Percentiles rank a stretch among this genome's conserved stretches.
phyloP scores from a whole-genome alignment of 2,888 invertebrate genomes.

The Drosophila prolongata region DNA sequence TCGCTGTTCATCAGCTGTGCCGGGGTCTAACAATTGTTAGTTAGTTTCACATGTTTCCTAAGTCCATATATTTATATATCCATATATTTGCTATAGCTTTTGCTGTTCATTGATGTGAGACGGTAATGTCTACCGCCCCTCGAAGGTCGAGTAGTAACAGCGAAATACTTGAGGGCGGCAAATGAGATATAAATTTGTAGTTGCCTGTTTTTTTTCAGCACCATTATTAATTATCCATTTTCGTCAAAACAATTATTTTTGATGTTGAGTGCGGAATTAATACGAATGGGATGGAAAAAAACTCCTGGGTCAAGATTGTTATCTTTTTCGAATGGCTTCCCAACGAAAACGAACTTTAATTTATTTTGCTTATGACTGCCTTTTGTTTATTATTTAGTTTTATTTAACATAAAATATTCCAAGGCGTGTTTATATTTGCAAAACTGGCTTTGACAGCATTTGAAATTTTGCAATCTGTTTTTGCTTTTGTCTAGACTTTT shows the following conservation, averaged over 20 bases:
- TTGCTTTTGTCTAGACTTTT: conserved; percentile 29
- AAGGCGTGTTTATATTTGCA: conserved; percentile 33
- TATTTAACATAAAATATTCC: conserved; percentile 39
- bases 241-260: conserved; percentile 38
- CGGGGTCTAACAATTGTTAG: conserved; percentile 38
- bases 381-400: conserved; percentile 41
- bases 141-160: conserved; percentile 59
- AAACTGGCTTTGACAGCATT: conserved; percentile 31
- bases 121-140: conserved; percentile 71
- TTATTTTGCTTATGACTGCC: conserved; percentile 34
- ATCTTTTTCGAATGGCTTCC: conserved; percentile 8
- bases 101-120: conserved; percentile 68
- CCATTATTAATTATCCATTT: conserved; percentile 40
- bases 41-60: conserved; percentile 49
- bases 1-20: conserved; percentile 56
- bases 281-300: conserved; percentile 14
- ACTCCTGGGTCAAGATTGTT: conserved; percentile 13
- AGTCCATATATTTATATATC: conserved; percentile 15
- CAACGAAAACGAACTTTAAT: conserved; percentile 14
- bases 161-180: conserved; percentile 66
- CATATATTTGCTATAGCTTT: conserved; percentile 39
- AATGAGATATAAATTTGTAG: conserved; percentile 34
- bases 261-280: conserved; percentile 5
- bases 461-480: neutral
- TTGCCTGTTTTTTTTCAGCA: conserved; percentile 23